phyloP scores from a whole-genome alignment of 2,113 vertebrate genomes.

The Tachuris rubrigastra region DNA sequence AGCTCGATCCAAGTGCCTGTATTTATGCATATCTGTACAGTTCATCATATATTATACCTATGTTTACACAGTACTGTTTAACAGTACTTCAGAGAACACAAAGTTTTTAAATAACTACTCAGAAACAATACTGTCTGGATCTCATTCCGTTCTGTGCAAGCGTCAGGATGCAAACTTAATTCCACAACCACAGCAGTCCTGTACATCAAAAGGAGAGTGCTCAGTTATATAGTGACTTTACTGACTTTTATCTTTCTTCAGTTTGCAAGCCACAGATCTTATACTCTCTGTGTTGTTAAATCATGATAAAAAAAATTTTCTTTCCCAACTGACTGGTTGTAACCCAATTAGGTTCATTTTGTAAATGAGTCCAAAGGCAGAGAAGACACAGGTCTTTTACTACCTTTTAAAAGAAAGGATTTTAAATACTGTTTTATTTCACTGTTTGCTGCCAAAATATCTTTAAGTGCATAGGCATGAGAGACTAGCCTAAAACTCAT shows the following conservation, averaged over 20 bases:
- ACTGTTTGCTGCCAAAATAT: not conserved
- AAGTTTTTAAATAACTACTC: not conserved
- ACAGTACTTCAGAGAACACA: not conserved
- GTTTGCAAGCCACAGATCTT: not conserved
- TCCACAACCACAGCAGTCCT: not conserved
- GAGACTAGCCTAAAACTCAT: not conserved
- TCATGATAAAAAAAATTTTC: not conserved
- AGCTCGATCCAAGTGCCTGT: rapidly evolving
- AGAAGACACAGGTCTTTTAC: not conserved
- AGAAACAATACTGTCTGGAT: not conserved
- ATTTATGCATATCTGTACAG: not conserved
- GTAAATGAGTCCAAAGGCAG: not conserved
- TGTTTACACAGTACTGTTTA: not conserved
- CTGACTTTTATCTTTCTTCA: not conserved
- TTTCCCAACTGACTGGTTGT: not conserved
- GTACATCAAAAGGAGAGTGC: not conserved
- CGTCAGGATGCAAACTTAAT: not conserved
- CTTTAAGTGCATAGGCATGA: not conserved
- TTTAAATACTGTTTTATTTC: not conserved
- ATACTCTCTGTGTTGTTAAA: not conserved
- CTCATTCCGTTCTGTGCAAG: not conserved
- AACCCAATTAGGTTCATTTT: not conserved
- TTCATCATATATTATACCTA: not conserved
- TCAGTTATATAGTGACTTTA: not conserved
- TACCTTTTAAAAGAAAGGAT: not conserved